Evolutionary conservation across 2,888 invertebrate species (phyloP), one percentile per base, ranked within the genome.

Genomic region (Limenitis camilla): DNA sequence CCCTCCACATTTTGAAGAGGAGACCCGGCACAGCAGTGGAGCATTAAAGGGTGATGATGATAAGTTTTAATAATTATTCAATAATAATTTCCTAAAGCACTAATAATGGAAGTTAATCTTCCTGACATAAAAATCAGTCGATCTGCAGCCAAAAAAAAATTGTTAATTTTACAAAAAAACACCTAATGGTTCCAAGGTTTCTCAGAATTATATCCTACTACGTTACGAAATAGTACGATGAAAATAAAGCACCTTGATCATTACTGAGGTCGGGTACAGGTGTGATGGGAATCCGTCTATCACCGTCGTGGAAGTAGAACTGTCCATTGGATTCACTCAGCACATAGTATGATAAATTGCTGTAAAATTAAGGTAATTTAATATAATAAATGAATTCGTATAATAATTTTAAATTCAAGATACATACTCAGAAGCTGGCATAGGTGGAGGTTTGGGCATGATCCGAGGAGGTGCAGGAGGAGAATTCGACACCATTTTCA

Each of bases 291-390:
- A 84, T 81, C 36, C 78, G 66, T 0, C 76, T 63, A 60, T 84
- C 81, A 0, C 85, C 85, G 58, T 86, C 85, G 71, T 86, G 83
- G 69, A 83, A 81, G 74, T 71, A 86, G 66, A 81, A 86, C 68
- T 84, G 84, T 0, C 84, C 85, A 65, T 84, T 81, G 1, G 77
- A 81, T 61, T 86, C 83, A 61, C 82, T 84, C 68, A 85, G 64
- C 62, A 85, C 80, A 74, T 85, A 86, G 71, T 80, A 81, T 0
- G 85, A 81, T 1, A 76, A 46, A 35, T 81, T 80, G 71, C 0
- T 32, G 36, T 8, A 33, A 7, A 49, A n/a, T 32, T 8, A 41
- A 19, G 19, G 19, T 36, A 40, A 10, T 40, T n/a, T 7, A 36
- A 1, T 36, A 10, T n/a, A 5, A 4, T 6, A 36, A n/a, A 9